A percentile compares a stretch with the other conserved stretches of the same genome.
Evolutionary conservation across 2,797 vertebrate genomes (phyloP).

Genomic region (Mycteria americana): DNA sequence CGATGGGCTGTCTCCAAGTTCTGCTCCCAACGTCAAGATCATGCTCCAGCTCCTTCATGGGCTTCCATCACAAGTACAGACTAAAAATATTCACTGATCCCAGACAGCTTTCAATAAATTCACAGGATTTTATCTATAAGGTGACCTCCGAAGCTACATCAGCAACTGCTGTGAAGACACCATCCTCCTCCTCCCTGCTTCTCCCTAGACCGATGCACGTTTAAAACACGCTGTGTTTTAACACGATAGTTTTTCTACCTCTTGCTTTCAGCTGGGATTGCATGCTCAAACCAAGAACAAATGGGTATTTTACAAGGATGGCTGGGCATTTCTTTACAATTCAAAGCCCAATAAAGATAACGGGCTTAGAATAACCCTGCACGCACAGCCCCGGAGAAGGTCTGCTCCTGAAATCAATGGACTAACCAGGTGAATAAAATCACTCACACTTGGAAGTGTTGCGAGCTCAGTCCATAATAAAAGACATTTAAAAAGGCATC

Average conservation of each 20-base stretch:
- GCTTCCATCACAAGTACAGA: neutral
- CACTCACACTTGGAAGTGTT: neutral
- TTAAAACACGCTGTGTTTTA: neutral
- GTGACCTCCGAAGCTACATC: neutral
- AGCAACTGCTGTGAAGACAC: neutral
- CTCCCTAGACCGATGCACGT: fast-evolving
- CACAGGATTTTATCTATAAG: neutral
- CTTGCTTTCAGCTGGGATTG: neutral
- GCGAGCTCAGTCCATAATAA: fast-evolving
- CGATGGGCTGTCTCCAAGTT: neutral
- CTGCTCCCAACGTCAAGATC: neutral
- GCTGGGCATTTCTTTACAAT: neutral
- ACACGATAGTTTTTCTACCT: fast-evolving
- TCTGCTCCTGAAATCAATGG: neutral
- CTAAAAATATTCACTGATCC: neutral
- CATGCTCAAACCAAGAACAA: neutral
- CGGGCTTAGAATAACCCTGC: neutral
- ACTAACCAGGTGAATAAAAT: neutral
- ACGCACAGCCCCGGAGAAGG: neutral
- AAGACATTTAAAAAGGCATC: neutral
- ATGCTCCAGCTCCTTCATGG: neutral
- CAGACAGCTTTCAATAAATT: neutral
- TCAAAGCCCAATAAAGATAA: neutral
- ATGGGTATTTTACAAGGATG: neutral
- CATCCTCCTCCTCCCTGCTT: neutral